Percentiles rank a stretch among this genome's conserved stretches.
phyloP scores from a whole-genome alignment of 2,888 invertebrate genomes.

The Molanna angustata region DNA sequence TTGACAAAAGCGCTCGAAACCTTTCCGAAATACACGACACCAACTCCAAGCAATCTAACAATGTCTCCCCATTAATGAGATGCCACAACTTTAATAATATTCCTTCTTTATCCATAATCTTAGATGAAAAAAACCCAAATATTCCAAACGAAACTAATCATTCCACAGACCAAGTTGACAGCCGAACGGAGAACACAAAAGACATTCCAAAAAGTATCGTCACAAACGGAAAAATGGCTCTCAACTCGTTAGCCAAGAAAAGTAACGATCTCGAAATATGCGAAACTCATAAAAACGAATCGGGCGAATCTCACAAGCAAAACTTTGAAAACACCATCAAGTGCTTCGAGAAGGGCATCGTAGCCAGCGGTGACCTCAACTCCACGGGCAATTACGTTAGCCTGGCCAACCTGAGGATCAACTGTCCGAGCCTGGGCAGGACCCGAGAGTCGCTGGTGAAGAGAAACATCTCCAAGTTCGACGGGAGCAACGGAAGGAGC shows the following conservation, averaged over 20 bases:
- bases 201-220: no score
- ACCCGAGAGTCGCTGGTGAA: constrained; percentile 30
- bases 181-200: not conserved
- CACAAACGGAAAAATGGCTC: not conserved
- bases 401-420: constrained; percentile 50
- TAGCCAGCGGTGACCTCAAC: constrained; percentile 36
- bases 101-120: constrained; percentile 21
- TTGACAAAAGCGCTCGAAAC: constrained; percentile 8
- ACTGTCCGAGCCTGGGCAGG: constrained; percentile 35
- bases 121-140: not conserved
- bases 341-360: constrained; percentile 14
- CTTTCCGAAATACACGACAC: constrained; percentile 1
- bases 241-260: no score
- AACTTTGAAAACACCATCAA: constrained; percentile 17
- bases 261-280: not conserved
- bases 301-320: constrained; percentile 11
- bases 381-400: constrained; percentile 52
- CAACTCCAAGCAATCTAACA: not conserved
- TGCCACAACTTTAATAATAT: constrained; percentile 31
- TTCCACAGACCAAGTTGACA: not conserved
- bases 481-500: constrained; percentile 11
- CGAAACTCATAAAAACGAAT: not conserved
- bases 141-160: not conserved
- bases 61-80: constrained; percentile 20
- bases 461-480: constrained; percentile 31